Base-by-base conservation (phyloP, 2,888 invertebrate species). In the Allacma fusca region DNA sequence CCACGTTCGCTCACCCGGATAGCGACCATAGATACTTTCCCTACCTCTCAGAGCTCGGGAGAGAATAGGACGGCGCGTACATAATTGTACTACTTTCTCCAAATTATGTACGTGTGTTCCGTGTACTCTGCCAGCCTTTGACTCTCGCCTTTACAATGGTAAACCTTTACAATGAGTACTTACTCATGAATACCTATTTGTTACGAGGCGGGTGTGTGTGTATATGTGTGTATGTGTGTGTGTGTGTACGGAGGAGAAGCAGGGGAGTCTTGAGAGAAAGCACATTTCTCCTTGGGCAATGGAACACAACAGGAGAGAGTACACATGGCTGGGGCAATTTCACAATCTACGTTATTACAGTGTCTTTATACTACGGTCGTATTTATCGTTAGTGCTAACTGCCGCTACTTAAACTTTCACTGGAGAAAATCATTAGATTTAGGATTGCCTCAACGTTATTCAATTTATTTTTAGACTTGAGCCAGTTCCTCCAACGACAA, bases 171-270 rank as follows among this genome's bases (percentile, higher is more conserved):
- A 50, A 50, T 50, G 50, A 50, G 50, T 16, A 50, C 50, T 50
- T 50, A 50, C 50, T 50, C 50, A 50, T 50, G 50, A 50, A 50
- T 50, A 50, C 50, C 50, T 50, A 50, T 50, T 50, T 50, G 50
- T 50, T 50, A 50, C 16, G 4, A 50, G 16, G 16, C n/a, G 13
- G 40, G 40, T 40, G 5, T 40, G 7, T 5, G 5, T 13, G 7
- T n/a, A n/a, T 34, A 34, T 9, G 34, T 34, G 34, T 4, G 5
- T 34, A 4, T 34, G 5, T 34, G n/a, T n/a, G n/a, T 34, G 9
- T 9, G 9, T 34, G 9, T 4, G 34, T 9, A 34, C 34, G 34
- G 9, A 34, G 34, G 34, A 34, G 34, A 34, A 9, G 34, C n/a
- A n/a, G 9, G 34, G 9, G 9, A 34, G 34, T 34, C 34, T 34